A percentile compares a stretch with the other conserved stretches of the same genome.
These are phyloP conservation scores for Loripinus fragilis DNA, from an alignment of 2,888 invertebrate species.

Conservation along the genomic window DNA sequence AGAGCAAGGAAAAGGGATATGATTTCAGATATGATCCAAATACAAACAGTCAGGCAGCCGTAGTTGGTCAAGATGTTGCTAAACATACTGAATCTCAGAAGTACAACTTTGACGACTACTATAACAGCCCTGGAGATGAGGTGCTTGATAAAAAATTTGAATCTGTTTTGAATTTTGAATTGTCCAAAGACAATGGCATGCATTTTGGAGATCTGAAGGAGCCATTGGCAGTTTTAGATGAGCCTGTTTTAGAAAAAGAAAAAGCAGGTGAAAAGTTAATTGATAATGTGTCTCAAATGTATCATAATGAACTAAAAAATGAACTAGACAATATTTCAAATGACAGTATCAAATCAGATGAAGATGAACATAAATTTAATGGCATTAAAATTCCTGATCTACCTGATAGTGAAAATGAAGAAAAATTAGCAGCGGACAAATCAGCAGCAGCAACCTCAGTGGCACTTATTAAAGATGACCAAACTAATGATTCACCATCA, in stretches of 20 bases:
- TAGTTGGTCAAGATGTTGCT: neutral
- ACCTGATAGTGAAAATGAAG: neutral
- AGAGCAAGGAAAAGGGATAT: constrained; percentile 9
- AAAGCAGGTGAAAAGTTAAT: neutral
- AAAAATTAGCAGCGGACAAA: neutral
- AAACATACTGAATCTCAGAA: constrained; percentile 6
- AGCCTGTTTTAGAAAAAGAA: neutral
- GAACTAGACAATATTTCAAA: constrained; percentile 13
- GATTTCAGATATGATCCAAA: constrained; percentile 12
- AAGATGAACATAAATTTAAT: neutral
- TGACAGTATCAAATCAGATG: constrained; percentile 8
- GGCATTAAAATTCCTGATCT: constrained; percentile 1
- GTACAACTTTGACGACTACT: constrained; percentile 11
- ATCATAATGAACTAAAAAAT: constrained; percentile 9
- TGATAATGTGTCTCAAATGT: constrained; percentile 8
- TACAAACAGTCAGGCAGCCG: neutral
- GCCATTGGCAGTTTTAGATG: neutral
- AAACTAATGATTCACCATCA: neutral
- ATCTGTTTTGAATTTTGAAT: constrained; percentile 4
- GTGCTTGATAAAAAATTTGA: constrained; percentile 7
- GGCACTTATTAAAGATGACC: neutral
- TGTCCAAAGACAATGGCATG: constrained; percentile 12
- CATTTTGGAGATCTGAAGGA: neutral
- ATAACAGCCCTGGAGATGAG: constrained; percentile 3
- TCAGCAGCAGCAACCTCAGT: neutral